phyloP scores from a whole-genome alignment of 2,797 vertebrate species.

The Chelmon rostratus region DNA sequence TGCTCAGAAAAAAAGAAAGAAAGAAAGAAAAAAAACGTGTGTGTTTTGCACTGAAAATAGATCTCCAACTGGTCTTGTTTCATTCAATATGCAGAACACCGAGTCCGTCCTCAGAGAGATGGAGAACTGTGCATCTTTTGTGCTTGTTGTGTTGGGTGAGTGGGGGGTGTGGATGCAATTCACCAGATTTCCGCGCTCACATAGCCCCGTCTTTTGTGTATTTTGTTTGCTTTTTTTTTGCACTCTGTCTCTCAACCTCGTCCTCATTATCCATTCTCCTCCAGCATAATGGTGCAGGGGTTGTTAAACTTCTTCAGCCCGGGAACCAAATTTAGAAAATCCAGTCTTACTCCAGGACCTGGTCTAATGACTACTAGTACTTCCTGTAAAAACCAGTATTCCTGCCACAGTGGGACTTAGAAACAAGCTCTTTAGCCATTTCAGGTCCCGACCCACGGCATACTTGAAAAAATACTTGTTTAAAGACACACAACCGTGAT shows the following conservation, averaged over 20 bases:
- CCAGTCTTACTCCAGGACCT: constrained; percentile 51
- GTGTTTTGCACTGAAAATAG: constrained; percentile 68
- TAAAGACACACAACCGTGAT: constrained; percentile 48
- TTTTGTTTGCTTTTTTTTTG: constrained; percentile 12
- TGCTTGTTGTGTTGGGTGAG: constrained; percentile 63
- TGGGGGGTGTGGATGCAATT: constrained; percentile 54
- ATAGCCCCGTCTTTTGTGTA: constrained; percentile 58
- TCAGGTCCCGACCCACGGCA: constrained; percentile 50
- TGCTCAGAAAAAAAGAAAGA: neutral
- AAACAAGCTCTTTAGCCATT: constrained; percentile 48
- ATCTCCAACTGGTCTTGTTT: constrained; percentile 67
- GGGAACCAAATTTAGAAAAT: constrained; percentile 74
- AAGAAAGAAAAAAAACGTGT: constrained; percentile 7
- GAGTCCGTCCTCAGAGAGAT: constrained; percentile 65
- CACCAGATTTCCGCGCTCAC: constrained; percentile 50
- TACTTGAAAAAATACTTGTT: constrained; percentile 37
- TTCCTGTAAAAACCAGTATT: constrained; percentile 51
- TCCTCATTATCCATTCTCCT: constrained; percentile 78
- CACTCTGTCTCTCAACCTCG: constrained; percentile 67
- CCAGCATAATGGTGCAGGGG: constrained; percentile 61
- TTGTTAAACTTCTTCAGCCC: constrained; percentile 70
- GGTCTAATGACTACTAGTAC: constrained; percentile 75
- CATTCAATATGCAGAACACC: constrained; percentile 73
- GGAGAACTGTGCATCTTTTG: constrained; percentile 66
- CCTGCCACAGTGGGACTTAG: constrained; percentile 35